Base-by-base conservation (phyloP, 2,888 invertebrate genomes). In the Agrochola lota region DNA sequence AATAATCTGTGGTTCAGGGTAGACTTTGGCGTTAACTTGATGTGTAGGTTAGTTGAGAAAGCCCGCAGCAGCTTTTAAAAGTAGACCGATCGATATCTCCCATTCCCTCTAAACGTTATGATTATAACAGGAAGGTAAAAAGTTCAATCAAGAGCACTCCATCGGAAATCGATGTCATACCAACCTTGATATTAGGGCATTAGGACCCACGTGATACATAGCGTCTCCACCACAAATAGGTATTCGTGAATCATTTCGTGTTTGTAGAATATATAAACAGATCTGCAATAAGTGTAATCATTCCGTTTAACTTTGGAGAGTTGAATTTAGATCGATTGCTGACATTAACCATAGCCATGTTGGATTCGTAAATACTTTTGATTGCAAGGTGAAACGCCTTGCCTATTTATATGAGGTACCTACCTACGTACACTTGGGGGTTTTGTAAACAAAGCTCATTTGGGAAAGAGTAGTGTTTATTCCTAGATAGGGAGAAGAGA, bases 311-410 rank as follows among this genome's bases (percentile, higher is more conserved):
- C 67, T 68, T 71, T 52, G 43, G 60, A 46, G 23, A 8, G 71
- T 79, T 66, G 71, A 76, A 79, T 82, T 85, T 60, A 76, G 81
- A 78, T 67, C 70, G 79, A 88, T 80, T 74, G 40, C 74, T 66
- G 74, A 85, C 66, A 74, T 68, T 71, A 80, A 85, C 84, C 77
- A 76, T 35, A 52, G 80, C 64, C 72, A 64, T 68, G 63, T 75
- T 66, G 70, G 30, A 49, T 86, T 84, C 66, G 68, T 26, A 85
- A 86, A 86, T 85, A 86, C 74, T 73, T 79, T 84, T 71, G 62
- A 79, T 77, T 63, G 77, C 86, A 80, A 85, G 80, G 84, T 86
- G 77, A 86, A 86, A 77, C 66, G 76, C 71, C 69, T 75, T 80
- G 68, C 64, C 68, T 83, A 77, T 80, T 60, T 73, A 68, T 64